A percentile compares a stretch with the other conserved stretches of the same genome.
Evolutionary conservation across 2,113 vertebrate genomes (phyloP).

Genomic region (Eurystomus gularis): DNA sequence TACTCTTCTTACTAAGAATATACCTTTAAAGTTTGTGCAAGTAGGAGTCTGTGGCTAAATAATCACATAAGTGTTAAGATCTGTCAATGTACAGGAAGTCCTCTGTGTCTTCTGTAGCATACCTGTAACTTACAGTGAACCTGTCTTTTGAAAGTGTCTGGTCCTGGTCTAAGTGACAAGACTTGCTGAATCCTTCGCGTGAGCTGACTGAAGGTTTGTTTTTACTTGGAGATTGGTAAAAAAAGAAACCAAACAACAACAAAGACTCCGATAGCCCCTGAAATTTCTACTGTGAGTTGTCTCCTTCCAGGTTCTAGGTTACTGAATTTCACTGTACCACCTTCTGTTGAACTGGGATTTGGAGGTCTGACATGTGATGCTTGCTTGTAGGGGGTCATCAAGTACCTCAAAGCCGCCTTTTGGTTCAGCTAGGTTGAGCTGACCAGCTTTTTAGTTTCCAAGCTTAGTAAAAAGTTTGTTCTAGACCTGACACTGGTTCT

Average conservation of each 20-base stretch:
- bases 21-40: neutral
- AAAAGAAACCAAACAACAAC: no score
- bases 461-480: neutral
- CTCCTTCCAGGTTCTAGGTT: neutral
- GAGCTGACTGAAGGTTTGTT: neutral
- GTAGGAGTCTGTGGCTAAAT: neutral
- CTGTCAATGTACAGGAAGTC: accelerated
- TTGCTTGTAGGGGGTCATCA: neutral
- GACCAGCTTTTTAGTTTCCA: neutral
- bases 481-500: neutral
- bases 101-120: neutral
- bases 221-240: no score
- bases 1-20: neutral
- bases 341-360: neutral
- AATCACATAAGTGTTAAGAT: neutral
- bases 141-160: neutral
- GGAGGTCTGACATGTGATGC: neutral
- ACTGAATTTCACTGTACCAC: neutral
- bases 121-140: neutral
- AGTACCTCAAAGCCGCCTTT: neutral
- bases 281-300: neutral
- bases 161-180: neutral
- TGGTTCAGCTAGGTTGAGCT: neutral
- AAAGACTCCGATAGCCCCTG: neutral
- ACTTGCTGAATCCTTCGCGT: neutral